These are phyloP conservation scores for Athetis lepigone DNA, from an alignment of 2,888 invertebrate species.

Conservation along the genomic window DNA sequence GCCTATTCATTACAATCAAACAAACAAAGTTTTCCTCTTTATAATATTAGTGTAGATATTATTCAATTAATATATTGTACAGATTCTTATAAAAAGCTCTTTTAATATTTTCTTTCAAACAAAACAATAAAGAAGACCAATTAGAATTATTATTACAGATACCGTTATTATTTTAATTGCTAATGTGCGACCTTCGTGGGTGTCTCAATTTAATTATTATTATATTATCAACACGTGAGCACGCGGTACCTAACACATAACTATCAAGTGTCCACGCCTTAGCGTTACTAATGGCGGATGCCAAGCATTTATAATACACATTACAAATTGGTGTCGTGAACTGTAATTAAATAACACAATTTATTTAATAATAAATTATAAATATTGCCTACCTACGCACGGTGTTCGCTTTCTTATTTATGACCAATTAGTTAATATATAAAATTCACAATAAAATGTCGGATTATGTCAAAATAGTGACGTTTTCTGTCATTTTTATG, in stretches of 20 bases:
- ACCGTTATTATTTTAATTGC: slow-evolving; percentile 26
- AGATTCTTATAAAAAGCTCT: too few species aligned
- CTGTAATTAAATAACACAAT: slow-evolving; percentile 56
- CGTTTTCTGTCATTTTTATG: slow-evolving; percentile 24
- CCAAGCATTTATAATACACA: slow-evolving; percentile 38
- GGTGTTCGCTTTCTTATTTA: slow-evolving; percentile 43
- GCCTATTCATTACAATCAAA: too few species aligned
- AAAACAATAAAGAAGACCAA: too few species aligned
- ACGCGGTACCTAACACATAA: slow-evolving; percentile 37
- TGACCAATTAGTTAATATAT: slow-evolving; percentile 13
- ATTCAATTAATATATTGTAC: too few species aligned
- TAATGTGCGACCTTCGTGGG: slow-evolving; percentile 49
- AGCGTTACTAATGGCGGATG: slow-evolving; percentile 54
- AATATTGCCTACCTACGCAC: slow-evolving; percentile 38
- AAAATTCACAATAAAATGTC: slow-evolving; percentile 46
- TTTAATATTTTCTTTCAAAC: too few species aligned
- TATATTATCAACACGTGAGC: slow-evolving; percentile 37
- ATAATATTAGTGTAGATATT: too few species aligned
- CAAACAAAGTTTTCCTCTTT: too few species aligned
- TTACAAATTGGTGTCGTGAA: slow-evolving; percentile 59
- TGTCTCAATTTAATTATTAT: slow-evolving; percentile 36
- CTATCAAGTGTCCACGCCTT: slow-evolving; percentile 45
- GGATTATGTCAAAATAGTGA: slow-evolving; percentile 47
- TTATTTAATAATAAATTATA: slow-evolving; percentile 58
- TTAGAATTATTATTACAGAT: not conserved